A percentile compares a stretch with the other conserved stretches of the same genome.
phyloP scores from a whole-genome alignment of 2,113 vertebrate genomes.

The Tychaedon coryphoeus region DNA sequence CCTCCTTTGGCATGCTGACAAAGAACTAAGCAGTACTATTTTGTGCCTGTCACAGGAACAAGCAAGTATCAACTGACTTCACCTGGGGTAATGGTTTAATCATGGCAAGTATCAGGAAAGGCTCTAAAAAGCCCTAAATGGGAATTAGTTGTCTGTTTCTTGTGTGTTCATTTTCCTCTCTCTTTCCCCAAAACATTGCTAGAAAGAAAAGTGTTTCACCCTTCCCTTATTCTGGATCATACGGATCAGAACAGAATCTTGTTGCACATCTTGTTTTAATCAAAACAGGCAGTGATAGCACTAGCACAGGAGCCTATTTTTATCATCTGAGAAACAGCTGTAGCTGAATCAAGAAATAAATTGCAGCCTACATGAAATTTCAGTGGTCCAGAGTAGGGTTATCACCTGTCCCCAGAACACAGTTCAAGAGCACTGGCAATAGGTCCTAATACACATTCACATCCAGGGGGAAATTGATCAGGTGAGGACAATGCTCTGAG shows the following conservation, averaged over 20 bases:
- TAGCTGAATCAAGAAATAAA: slow-evolving; percentile 27
- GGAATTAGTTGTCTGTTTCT: background rate
- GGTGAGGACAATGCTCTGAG: background rate
- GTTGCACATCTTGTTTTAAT: background rate
- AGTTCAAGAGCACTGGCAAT: background rate
- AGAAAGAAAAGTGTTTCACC: background rate
- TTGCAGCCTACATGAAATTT: slow-evolving; percentile 10
- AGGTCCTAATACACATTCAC: background rate
- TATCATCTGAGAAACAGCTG: slow-evolving; percentile 49
- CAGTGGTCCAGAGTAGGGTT: background rate
- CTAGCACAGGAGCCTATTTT: slow-evolving; percentile 12
- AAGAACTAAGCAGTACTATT: background rate
- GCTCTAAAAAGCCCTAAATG: background rate
- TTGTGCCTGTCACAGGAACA: background rate
- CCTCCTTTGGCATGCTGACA: background rate
- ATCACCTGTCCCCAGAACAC: background rate
- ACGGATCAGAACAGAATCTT: background rate
- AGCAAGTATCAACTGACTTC: background rate
- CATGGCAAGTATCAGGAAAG: background rate
- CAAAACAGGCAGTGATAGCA: background rate
- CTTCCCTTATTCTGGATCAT: background rate
- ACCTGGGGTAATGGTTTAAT: background rate
- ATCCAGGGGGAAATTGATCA: background rate
- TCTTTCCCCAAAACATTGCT: background rate
- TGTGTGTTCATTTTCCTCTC: background rate